Conservation (phyloP, 1,140 invertebrate species). For the Globodera rostochiensis region DNA sequence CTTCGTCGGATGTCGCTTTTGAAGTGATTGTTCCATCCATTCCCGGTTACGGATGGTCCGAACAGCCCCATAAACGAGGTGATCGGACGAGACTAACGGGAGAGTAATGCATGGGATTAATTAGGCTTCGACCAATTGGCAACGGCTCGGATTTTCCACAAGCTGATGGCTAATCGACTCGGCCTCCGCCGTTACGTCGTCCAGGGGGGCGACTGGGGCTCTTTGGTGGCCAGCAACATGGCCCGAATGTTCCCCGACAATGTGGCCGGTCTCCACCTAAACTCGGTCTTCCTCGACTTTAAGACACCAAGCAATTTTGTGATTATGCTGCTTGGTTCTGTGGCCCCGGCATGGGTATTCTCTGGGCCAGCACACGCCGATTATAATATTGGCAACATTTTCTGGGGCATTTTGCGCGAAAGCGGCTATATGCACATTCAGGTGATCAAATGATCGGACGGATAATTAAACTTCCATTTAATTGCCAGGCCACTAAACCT, state of each 20-base stretch:
- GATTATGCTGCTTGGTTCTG: conserved; percentile 7
- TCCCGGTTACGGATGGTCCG: conserved; percentile 83
- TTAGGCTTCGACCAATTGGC: conserved; percentile 25
- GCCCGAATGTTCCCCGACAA: conserved; percentile 75
- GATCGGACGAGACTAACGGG: neutral
- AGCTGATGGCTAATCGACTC: conserved; percentile 82
- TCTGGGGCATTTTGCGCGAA: conserved; percentile 71
- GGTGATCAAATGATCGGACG: neutral
- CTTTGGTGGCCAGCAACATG: conserved; percentile 68
- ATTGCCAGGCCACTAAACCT: conserved; percentile 67
- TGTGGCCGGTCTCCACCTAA: conserved; percentile 74
- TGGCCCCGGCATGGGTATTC: conserved; percentile 63
- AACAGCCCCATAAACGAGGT: conserved; percentile 71
- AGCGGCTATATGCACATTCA: conserved; percentile 79
- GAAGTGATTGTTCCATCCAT: conserved; percentile 80
- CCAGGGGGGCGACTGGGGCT: conserved; percentile 79
- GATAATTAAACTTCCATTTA: neutral
- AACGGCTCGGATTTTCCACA: conserved; percentile 77
- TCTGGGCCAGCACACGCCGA: conserved; percentile 70
- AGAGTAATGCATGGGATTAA: neutral
- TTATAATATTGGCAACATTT: conserved; percentile 69
- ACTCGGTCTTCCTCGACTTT: conserved; percentile 69
- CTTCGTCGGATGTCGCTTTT: conserved; percentile 73
- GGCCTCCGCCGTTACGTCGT: conserved; percentile 78
- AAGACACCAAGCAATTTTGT: conserved; percentile 14